These are phyloP conservation scores for Anguilla marmorata DNA, from an alignment of 2,797 vertebrate genomes.

Conservation along the genomic window DNA sequence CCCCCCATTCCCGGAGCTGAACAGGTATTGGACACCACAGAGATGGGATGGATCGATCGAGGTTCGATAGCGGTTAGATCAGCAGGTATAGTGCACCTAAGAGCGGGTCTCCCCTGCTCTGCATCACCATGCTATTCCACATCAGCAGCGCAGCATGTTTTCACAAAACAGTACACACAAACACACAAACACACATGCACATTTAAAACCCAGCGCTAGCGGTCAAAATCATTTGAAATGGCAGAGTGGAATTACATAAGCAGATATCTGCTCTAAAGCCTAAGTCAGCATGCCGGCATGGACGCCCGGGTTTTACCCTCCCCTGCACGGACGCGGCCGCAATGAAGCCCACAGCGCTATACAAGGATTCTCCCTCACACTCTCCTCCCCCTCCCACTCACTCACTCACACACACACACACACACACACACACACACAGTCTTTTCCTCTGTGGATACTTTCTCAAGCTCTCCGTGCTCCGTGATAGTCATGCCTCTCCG, in stretches of 20 bases:
- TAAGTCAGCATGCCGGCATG: constrained; percentile 58
- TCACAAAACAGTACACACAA: constrained; percentile 27
- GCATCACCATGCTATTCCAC: constrained; percentile 33
- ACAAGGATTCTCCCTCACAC: constrained; percentile 29
- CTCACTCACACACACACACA: constrained; percentile 4
- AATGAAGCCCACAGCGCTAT: constrained; percentile 12
- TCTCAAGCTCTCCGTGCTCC: background rate
- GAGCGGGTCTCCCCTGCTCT: constrained; percentile 32
- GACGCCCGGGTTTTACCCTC: constrained; percentile 49
- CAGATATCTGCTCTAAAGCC: constrained; percentile 48
- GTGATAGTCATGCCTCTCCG: background rate
- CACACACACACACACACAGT: constrained; percentile 6
- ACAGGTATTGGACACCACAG: background rate
- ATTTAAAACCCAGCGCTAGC: constrained; percentile 37
- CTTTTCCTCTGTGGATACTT: constrained; percentile 20
- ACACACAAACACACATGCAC: constrained; percentile 42
- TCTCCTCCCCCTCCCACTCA: background rate
- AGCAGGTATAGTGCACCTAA: background rate
- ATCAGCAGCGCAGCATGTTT: background rate
- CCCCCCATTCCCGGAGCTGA: background rate
- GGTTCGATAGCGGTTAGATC: background rate
- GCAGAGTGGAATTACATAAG: constrained; percentile 70
- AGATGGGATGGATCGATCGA: background rate
- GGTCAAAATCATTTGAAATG: constrained; percentile 68
- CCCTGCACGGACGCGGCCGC: background rate